phyloP scores from a whole-genome alignment of 2,113 vertebrate genomes.

The Toxostoma redivivum region DNA sequence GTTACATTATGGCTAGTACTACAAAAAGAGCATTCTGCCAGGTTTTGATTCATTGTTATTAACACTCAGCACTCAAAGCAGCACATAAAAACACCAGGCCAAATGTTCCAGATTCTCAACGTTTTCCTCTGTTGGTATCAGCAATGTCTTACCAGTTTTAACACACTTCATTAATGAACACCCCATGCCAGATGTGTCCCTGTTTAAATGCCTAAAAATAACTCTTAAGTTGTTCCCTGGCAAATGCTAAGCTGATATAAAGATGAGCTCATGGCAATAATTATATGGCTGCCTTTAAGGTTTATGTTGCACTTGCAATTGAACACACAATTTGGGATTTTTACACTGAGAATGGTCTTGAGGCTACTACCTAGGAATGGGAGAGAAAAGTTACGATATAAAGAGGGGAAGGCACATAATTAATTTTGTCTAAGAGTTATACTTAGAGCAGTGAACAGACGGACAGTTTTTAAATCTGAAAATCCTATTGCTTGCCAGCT shows the following conservation, averaged over 20 bases:
- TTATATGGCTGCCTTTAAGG: conserved; percentile 47
- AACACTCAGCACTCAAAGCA: conserved; percentile 5
- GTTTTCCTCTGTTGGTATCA: neutral
- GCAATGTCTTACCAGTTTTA: conserved; percentile 40
- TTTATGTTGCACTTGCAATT: conserved; percentile 29
- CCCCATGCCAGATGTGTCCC: conserved; percentile 49
- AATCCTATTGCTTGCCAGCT: conserved; percentile 36
- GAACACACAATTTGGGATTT: neutral
- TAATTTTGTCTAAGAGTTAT: conserved; percentile 35
- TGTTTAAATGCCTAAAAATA: conserved; percentile 60
- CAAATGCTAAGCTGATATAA: conserved; percentile 49
- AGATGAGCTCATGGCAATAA: conserved; percentile 53
- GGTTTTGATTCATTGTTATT: conserved; percentile 20
- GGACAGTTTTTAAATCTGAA: conserved; percentile 27
- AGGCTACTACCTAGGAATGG: neutral
- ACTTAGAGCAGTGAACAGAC: conserved; percentile 18
- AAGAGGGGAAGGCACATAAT: neutral
- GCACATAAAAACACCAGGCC: neutral
- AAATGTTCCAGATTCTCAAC: neutral
- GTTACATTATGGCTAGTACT: neutral
- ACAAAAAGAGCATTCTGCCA: neutral
- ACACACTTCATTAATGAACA: conserved; percentile 57
- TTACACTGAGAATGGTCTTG: neutral
- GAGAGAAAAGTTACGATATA: neutral
- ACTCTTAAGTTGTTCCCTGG: conserved; percentile 30